A percentile compares a stretch with the other conserved stretches of the same genome.
phyloP scores from a whole-genome alignment of 2,888 invertebrate species.

The Sphaerophoria taeniata region DNA sequence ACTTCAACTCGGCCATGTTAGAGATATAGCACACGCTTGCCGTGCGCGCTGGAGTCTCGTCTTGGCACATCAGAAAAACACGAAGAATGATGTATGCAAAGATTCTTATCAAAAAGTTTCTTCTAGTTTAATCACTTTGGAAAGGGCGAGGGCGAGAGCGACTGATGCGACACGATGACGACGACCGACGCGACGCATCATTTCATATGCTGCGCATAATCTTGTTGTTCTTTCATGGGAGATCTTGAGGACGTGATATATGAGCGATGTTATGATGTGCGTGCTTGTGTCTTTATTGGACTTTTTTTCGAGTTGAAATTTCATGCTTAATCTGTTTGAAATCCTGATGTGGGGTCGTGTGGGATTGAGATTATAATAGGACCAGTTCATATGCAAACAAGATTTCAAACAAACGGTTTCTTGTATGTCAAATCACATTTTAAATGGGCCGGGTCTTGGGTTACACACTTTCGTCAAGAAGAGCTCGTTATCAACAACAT shows the following conservation, averaged over 20 bases:
- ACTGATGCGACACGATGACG: no score
- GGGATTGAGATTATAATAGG: background rate
- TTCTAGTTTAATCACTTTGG: slow-evolving; percentile 62
- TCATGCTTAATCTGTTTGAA: slow-evolving; percentile 5
- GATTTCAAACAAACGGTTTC: no score
- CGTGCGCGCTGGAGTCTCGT: background rate
- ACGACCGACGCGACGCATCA: slow-evolving; percentile 37
- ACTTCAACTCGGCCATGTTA: slow-evolving; percentile 45
- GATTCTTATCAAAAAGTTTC: slow-evolving; percentile 65
- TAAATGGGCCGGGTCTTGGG: no score
- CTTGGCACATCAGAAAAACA: slow-evolving; percentile 26
- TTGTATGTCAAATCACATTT: no score
- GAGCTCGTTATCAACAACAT: no score
- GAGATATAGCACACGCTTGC: slow-evolving; percentile 25
- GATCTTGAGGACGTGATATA: slow-evolving; percentile 46
- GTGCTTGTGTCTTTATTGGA: slow-evolving; percentile 11
- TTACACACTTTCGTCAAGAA: no score
- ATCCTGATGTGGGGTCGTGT: background rate
- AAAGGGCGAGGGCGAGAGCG: slow-evolving; percentile 9
- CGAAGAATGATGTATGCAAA: slow-evolving; percentile 61
- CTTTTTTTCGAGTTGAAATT: background rate
- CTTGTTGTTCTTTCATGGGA: slow-evolving; percentile 34
- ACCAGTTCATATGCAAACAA: background rate
- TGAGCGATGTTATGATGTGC: slow-evolving; percentile 21
- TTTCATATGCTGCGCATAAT: slow-evolving; percentile 46